A percentile compares a stretch with the other conserved stretches of the same genome.
These are phyloP conservation scores for Dasysyrphus tricinctus DNA, from an alignment of 2,888 invertebrate genomes.

Conservation along the genomic window DNA sequence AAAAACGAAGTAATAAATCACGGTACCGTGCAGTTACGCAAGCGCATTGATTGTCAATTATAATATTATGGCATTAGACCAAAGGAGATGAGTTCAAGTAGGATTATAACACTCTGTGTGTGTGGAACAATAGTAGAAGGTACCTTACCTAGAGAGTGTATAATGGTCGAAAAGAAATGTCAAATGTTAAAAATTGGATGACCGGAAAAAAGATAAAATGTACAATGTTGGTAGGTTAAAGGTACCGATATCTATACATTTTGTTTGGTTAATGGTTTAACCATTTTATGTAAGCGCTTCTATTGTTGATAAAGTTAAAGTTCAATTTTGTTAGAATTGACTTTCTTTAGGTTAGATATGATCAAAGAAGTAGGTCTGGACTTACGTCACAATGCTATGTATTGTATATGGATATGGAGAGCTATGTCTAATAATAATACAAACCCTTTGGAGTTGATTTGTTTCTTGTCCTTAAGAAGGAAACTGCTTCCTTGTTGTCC, in stretches of 20 bases:
- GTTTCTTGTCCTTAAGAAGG: too few species aligned
- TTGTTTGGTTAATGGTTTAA: background rate
- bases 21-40: conserved; percentile 55
- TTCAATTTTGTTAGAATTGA: background rate
- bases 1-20: conserved; percentile 63
- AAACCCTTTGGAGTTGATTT: too few species aligned
- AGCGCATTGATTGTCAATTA: conserved; percentile 43
- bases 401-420: too few species aligned
- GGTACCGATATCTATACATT: background rate
- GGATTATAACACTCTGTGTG: background rate
- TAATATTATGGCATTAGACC: conserved; percentile 34
- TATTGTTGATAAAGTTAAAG: background rate
- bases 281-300: background rate
- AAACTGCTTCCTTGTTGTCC: too few species aligned
- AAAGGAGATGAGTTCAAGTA: conserved; percentile 57
- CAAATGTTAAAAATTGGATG: conserved; percentile 23
- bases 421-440: too few species aligned
- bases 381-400: too few species aligned
- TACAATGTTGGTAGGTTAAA: background rate
- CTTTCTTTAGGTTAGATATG: too few species aligned
- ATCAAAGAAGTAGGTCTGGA: too few species aligned
- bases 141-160: too few species aligned
- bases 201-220: background rate
- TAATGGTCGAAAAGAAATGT: conserved; percentile 28
- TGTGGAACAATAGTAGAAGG: conserved; percentile 1